phyloP scores from a whole-genome alignment of 2,888 invertebrate species.

The Nowickia ferox region DNA sequence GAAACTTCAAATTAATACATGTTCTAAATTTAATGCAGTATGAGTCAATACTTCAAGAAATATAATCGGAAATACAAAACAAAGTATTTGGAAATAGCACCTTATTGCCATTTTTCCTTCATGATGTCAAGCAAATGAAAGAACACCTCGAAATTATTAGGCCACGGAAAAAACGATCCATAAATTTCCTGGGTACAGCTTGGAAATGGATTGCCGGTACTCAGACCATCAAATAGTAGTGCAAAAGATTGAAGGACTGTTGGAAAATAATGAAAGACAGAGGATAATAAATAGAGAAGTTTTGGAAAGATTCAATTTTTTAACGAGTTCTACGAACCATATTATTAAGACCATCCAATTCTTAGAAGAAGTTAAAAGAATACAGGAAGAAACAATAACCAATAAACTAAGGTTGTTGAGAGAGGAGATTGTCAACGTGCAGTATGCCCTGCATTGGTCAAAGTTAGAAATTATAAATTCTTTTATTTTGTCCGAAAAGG shows the following conservation, averaged over 20 bases:
- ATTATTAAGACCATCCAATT: too few species aligned
- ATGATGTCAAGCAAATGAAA: slow-evolving; percentile 14
- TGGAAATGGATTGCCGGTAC: slow-evolving; percentile 25
- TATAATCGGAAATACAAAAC: slow-evolving; percentile 9
- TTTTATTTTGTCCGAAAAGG: background rate
- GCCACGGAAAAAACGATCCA: slow-evolving; percentile 3
- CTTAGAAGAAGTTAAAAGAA: too few species aligned
- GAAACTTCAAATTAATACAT: slow-evolving; percentile 34
- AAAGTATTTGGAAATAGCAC: slow-evolving; percentile 25
- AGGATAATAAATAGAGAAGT: slow-evolving; percentile 14
- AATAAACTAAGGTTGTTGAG: too few species aligned
- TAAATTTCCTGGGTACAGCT: slow-evolving; percentile 27
- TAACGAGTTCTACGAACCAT: too few species aligned
- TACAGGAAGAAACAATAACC: background rate
- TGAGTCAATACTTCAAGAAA: background rate
- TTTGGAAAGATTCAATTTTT: slow-evolving; percentile 10
- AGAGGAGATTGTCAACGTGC: too few species aligned
- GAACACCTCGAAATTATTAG: background rate
- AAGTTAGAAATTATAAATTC: background rate
- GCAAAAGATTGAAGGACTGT: slow-evolving; percentile 19
- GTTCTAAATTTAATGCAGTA: slow-evolving; percentile 7
- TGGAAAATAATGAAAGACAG: slow-evolving; percentile 30
- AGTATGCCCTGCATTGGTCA: too few species aligned
- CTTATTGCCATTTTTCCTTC: slow-evolving; percentile 16
- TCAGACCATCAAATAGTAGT: slow-evolving; percentile 6